A percentile compares a stretch with the other conserved stretches of the same genome.
These are phyloP conservation scores for Acromyrmex heyeri DNA, from an alignment of 1,140 invertebrate genomes.

Conservation along the genomic window DNA sequence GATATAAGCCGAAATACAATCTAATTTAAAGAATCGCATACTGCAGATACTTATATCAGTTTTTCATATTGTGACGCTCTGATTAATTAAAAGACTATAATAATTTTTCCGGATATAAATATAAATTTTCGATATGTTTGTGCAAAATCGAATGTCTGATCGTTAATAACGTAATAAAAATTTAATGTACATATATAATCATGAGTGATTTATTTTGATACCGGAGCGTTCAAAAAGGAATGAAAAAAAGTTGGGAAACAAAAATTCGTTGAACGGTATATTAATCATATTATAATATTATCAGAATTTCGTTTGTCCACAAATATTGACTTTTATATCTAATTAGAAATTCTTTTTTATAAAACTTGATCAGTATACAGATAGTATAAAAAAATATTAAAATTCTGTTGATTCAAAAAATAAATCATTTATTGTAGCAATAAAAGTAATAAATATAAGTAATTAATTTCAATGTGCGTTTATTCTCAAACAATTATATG, in stretches of 20 bases:
- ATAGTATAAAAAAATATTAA: not conserved
- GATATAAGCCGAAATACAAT: slow-evolving; percentile 19
- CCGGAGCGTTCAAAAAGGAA: not conserved
- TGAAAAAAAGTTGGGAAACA: slow-evolving; percentile 2
- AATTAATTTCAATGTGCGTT: not conserved
- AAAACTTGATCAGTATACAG: not conserved
- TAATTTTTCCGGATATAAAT: not conserved
- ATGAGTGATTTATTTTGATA: not conserved
- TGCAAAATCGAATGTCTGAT: not conserved
- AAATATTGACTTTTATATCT: not conserved
- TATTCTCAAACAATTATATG: not conserved
- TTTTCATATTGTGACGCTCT: slow-evolving; percentile 14
- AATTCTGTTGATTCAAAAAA: not conserved
- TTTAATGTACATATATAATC: slow-evolving; percentile 20
- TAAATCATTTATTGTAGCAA: not conserved
- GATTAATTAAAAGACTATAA: slow-evolving; percentile 60
- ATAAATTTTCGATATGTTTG: slow-evolving; percentile 2
- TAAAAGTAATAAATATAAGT: not conserved
- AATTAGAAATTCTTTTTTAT: not conserved
- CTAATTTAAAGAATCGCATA: slow-evolving; percentile 56
- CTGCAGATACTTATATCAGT: not conserved
- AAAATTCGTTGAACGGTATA: not conserved
- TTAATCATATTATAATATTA: not conserved
- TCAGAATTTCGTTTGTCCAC: not conserved
- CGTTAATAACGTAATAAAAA: not conserved